Conservation (phyloP, 2,113 vertebrate species). For the Daubentonia madagascariensis region DNA sequence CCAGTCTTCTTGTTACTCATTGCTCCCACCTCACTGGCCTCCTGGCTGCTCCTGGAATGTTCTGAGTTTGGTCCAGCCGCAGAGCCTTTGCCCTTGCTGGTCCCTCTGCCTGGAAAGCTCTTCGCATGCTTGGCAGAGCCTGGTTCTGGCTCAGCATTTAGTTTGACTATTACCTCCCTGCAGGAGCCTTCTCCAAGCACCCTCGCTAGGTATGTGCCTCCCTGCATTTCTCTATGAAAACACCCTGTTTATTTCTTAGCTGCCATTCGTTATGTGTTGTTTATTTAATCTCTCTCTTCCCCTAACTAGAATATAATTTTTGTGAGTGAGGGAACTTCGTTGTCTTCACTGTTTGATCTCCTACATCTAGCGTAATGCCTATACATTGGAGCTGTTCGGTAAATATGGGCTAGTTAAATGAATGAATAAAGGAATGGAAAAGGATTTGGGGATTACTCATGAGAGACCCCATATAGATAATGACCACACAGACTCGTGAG, state of each 20-base stretch:
- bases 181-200: background rate
- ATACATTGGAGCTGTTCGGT: background rate
- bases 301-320: background rate
- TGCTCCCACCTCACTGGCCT: background rate
- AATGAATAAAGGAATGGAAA: background rate
- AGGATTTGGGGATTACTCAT: background rate
- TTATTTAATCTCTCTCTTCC: background rate
- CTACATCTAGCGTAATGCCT: background rate
- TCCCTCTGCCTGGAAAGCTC: background rate
- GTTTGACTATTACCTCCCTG: background rate
- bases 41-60: background rate
- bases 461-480: background rate
- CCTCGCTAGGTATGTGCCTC: background rate
- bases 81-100: background rate
- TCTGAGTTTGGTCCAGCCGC: background rate
- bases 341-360: background rate
- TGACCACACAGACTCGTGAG: too few species aligned
- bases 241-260: background rate
- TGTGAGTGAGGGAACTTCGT: background rate
- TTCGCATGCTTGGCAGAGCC: background rate
- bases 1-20: background rate
- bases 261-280: background rate
- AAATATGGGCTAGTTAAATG: background rate
- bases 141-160: background rate
- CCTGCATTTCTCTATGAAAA: background rate